Percentiles rank a stretch among this genome's conserved stretches.
Evolutionary conservation across 35 echinoderm and acorn worm genomes (phyloP).

Genomic region (Ophiothrix spiculata): DNA sequence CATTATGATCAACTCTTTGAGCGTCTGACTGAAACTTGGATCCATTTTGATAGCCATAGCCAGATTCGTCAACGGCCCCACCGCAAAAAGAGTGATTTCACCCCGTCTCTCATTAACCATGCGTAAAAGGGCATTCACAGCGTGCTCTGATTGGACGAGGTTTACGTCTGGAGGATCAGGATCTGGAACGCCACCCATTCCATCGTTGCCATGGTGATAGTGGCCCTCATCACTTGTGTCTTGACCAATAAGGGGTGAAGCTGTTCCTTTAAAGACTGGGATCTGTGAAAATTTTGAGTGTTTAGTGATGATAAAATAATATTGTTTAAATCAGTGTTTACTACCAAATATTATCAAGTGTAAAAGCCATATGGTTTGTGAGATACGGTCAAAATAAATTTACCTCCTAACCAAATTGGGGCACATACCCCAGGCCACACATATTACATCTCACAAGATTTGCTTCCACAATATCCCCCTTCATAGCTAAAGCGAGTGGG

Average conservation of each 20-base stretch:
- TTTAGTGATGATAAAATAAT: no score
- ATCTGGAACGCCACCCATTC: constrained; percentile 30
- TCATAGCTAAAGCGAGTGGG: no score
- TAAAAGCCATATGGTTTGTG: no score
- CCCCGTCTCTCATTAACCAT: constrained; percentile 76
- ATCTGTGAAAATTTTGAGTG: constrained; percentile 9
- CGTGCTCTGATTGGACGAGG: constrained; percentile 68
- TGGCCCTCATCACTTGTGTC: background rate
- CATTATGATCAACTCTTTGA: constrained; percentile 69
- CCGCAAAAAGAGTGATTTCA: constrained; percentile 76
- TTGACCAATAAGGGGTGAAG: background rate
- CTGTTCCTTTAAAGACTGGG: constrained; percentile 21
- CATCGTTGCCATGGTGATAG: constrained; percentile 18
- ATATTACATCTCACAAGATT: no score
- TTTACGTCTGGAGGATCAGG: constrained; percentile 15
- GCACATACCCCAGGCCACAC: no score
- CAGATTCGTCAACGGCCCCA: constrained; percentile 93
- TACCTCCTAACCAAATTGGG: no score
- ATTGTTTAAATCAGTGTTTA: no score
- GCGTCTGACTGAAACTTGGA: constrained; percentile 39
- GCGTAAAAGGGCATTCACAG: constrained; percentile 69
- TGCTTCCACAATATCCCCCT: no score
- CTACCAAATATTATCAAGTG: no score
- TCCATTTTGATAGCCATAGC: constrained; percentile 75
- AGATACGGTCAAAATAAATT: no score